Evolutionary conservation across 2,797 vertebrate genomes (phyloP).

Genomic region (Hybognathus amarus): DNA sequence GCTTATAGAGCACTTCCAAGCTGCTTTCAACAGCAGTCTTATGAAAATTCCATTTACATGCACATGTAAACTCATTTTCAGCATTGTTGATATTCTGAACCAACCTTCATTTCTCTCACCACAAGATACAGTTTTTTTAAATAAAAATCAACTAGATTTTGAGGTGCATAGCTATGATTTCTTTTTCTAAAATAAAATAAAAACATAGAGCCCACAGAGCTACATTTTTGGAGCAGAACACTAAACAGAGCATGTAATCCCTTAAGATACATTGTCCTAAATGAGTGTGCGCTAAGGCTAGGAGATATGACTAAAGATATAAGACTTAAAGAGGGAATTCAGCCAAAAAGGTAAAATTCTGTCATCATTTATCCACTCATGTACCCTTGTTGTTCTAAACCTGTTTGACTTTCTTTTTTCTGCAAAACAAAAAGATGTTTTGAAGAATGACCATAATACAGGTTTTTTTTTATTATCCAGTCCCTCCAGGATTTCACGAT

Average conservation of each 20-base stretch:
- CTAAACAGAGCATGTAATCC: constrained; percentile 18
- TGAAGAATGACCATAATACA: neutral
- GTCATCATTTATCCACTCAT: neutral
- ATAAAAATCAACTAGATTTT: neutral
- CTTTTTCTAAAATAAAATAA: neutral
- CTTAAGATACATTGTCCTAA: constrained; percentile 11
- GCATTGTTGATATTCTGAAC: constrained; percentile 25
- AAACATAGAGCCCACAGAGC: neutral
- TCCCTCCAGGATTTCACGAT: no score
- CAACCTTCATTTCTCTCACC: constrained; percentile 30
- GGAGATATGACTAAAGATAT: neutral
- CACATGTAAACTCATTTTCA: neutral
- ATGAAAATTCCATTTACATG: constrained; percentile 11
- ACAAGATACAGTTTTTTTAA: neutral
- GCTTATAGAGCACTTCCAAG: neutral
- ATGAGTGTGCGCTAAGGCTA: neutral
- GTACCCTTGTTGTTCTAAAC: neutral
- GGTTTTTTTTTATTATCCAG: no score
- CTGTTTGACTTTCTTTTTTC: neutral
- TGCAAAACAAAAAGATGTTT: neutral
- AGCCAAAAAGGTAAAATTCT: neutral
- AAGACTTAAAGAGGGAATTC: neutral
- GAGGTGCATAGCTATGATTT: neutral
- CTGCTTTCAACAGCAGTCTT: constrained; percentile 5
- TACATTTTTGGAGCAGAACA: constrained; percentile 24